These are phyloP conservation scores for Zenarchopterus dispar DNA, from an alignment of 2,797 vertebrate species.

Conservation along the genomic window DNA sequence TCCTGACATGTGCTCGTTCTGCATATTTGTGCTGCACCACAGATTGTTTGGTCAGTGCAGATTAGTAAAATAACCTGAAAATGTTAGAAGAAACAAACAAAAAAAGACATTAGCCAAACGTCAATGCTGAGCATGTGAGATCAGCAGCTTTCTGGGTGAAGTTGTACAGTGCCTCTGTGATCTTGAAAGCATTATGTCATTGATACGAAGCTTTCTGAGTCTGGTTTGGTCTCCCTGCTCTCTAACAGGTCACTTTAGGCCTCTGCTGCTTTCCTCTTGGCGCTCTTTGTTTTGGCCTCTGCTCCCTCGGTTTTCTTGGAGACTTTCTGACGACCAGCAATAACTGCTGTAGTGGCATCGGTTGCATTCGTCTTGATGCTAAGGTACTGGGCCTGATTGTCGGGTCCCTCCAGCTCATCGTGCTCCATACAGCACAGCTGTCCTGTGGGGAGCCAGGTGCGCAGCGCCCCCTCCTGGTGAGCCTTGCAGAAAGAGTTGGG, in stretches of 20 bases:
- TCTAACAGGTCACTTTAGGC: conserved; percentile 75
- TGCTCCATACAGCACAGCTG: conserved; percentile 92
- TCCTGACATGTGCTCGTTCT: conserved; percentile 50
- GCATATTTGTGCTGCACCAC: conserved; percentile 70
- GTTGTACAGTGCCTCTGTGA: conserved; percentile 72
- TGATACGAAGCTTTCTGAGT: conserved; percentile 14
- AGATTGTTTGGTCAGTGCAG: conserved; percentile 84
- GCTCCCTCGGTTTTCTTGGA: conserved; percentile 53
- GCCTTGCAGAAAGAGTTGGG: conserved; percentile 98
- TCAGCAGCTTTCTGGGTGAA: conserved; percentile 74
- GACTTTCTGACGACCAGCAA: conserved; percentile 55
- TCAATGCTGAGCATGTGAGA: conserved; percentile 77
- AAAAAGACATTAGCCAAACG: conserved; percentile 2
- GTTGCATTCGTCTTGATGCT: conserved; percentile 19
- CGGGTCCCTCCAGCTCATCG: conserved; percentile 75
- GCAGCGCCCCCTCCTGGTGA: conserved; percentile 89
- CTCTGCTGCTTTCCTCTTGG: conserved; percentile 78
- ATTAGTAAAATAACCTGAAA: conserved; percentile 45
- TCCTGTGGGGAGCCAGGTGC: conserved; percentile 78
- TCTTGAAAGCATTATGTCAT: too few species aligned
- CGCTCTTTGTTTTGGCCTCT: conserved; percentile 67
- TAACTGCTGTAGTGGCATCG: conserved; percentile 15
- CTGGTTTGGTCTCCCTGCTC: conserved; percentile 41
- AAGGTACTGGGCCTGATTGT: conserved; percentile 34
- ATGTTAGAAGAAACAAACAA: not conserved